These are phyloP conservation scores for Pomatostomus ruficeps DNA, from an alignment of 2,113 vertebrate species.

Conservation along the genomic window DNA sequence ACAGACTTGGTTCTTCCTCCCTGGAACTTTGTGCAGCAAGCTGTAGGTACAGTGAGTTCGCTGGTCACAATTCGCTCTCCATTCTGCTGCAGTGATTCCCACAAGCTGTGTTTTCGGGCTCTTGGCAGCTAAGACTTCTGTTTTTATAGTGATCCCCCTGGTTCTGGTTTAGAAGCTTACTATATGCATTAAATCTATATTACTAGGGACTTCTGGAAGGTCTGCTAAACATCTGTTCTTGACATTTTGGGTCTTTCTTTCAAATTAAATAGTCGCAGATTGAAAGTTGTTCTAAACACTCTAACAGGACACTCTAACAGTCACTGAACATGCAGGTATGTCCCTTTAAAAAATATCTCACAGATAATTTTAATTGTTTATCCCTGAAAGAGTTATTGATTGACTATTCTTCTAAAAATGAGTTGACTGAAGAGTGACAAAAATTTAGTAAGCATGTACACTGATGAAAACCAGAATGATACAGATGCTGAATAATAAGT, in stretches of 20 bases:
- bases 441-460: neutral
- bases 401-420: neutral
- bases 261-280: neutral
- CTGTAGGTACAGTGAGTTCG: neutral
- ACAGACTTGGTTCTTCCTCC: neutral
- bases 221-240: neutral
- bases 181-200: neutral
- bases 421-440: neutral
- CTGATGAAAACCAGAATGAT: neutral
- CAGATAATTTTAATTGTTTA: neutral
- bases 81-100: neutral
- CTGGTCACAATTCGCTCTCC: neutral
- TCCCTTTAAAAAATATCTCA: neutral
- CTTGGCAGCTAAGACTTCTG: neutral
- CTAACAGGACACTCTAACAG: neutral
- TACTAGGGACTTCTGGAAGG: neutral
- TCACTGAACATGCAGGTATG: neutral
- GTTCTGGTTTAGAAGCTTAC: neutral
- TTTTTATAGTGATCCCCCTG: neutral
- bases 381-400: neutral
- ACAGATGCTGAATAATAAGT: neutral
- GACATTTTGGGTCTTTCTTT: neutral
- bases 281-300: neutral
- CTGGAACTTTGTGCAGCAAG: neutral
- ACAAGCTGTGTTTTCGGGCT: neutral